Base-by-base conservation (phyloP, 2,797 vertebrate species). In the Lithobates pipiens region DNA sequence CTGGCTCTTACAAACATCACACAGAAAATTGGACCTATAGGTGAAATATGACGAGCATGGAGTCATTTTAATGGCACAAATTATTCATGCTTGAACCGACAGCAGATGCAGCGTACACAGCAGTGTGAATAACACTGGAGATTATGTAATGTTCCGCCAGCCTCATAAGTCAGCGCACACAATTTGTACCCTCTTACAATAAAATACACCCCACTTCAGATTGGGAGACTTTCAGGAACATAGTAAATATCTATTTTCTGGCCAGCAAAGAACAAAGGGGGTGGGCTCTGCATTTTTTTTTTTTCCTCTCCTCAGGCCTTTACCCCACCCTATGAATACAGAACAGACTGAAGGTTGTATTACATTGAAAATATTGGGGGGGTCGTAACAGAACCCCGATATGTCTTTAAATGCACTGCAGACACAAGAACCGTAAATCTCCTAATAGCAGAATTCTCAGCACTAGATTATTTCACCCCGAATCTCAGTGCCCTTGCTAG, bases 201-300 rank as follows among this genome's bases (percentile, higher is more conserved):
- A 61, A 29, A 76, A 25, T 5, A 23, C n/a, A 27, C 13, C 67
- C 54, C 73, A 68, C 42, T 65, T 69, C n/a, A 54, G 10, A 80
- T 42, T 11, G 15, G 27, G 7, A 32, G 71, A 74, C 13, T 76
- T 29, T 29, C 73, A 70, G n/a, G 27, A 67, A 76, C 13, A 27
- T 25, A 77, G 46, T 46, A 78, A 68, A 67, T 65, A 9, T 77
- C 68, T 86, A 83, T 78, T 68, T 73, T 83, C n/a, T 83, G 76
- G 54, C 80, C 80, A 83, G 80, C 80, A 42, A 74, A 86, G 85
- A 86, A 86, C 85, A 86, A 86, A 86, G 85, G 85, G 83, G 85
- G 80, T 54, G 85, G 85, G 85, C 73, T 78, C 76, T 86, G 68
- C 39, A 39, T 50, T 77, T 69, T 83, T 46, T 84, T 82, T 36